These are phyloP conservation scores for Palythoa heliodiscus DNA, from an alignment of 92 coral and sea anemone genomes.

Conservation along the genomic window DNA sequence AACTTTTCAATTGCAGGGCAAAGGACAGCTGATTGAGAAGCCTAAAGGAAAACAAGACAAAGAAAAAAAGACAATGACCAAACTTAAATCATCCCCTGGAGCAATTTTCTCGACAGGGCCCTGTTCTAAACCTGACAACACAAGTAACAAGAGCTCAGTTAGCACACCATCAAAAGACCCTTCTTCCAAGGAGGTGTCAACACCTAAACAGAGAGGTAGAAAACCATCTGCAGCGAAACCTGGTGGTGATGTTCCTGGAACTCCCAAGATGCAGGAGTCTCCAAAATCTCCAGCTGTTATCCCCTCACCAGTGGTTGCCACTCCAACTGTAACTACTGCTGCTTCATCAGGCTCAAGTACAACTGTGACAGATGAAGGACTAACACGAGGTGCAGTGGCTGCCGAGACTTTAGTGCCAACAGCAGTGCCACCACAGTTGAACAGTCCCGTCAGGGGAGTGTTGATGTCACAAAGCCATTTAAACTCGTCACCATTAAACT, in stretches of 20 bases:
- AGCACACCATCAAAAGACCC: slow-evolving; percentile 22
- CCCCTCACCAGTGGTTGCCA: slow-evolving; percentile 33
- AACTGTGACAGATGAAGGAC: slow-evolving; percentile 33
- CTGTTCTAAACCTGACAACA: slow-evolving; percentile 59
- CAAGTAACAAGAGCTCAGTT: slow-evolving; percentile 36
- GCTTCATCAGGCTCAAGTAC: slow-evolving; percentile 49
- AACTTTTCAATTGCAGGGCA: neutral
- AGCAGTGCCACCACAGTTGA: neutral
- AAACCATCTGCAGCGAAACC: slow-evolving; percentile 83
- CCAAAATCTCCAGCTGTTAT: slow-evolving; percentile 42
- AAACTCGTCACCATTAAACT: slow-evolving; percentile 34
- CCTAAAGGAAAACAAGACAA: slow-evolving; percentile 45
- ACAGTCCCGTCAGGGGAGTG: neutral
- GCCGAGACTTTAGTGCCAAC: slow-evolving; percentile 3
- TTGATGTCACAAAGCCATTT: slow-evolving; percentile 7
- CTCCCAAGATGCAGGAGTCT: slow-evolving; percentile 44
- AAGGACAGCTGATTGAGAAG: slow-evolving; percentile 21
- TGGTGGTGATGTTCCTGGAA: slow-evolving; percentile 38
- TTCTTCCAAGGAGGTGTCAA: slow-evolving; percentile 29
- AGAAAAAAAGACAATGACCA: slow-evolving; percentile 61
- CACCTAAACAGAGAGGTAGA: slow-evolving; percentile 85
- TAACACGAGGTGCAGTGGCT: slow-evolving; percentile 41
- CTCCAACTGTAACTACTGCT: slow-evolving; percentile 44
- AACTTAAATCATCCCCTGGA: slow-evolving; percentile 72
- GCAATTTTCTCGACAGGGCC: slow-evolving; percentile 49